Base-by-base conservation (phyloP, 2,888 invertebrate genomes). In the Cotesia congregata region DNA sequence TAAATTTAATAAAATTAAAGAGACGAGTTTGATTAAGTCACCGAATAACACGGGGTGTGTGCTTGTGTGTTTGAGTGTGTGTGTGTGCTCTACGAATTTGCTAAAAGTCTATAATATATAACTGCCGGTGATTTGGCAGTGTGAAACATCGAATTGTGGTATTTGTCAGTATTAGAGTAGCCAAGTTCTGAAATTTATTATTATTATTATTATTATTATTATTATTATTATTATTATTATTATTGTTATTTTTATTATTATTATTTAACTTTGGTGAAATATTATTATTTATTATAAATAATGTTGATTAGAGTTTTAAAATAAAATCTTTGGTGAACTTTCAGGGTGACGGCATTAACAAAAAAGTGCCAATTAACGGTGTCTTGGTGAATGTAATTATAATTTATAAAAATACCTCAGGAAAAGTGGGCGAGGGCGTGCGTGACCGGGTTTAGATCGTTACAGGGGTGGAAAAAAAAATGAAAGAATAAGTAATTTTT, bases 281-380 rank as follows among this genome's bases (percentile, higher is more conserved):
- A 20, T 20, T 20, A 20, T 30, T 30, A 30, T 30, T 30, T 30
- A 30, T 12, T 50, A 17, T 69, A 60, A 62, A 61, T 61, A 30
- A 30, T 30, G 30, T 30, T 30, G 3, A 30, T 30, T 30, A 30
- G 30, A 30, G 30, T 62, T 64, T 50, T 50, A 12, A 7, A 50
- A 50, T 50, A 50, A 50, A 50, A 50, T 50, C 50, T 7, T 50
- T 50, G 12, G 50, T 50, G 50, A 12, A 50, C 50, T 50, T 50
- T 50, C 12, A 50, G 9, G 6, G 67, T 67, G 40, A 67, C 76
- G 67, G 15, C 20, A 20, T 50, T 12, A 30, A 4, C 38, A 69
- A 41, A 9, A 71, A 78, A 78, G 80, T 78, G 78, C 71, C 72
- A 77, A 80, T 64, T 73, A 74, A 77, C 73, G 41, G 41, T 65